phyloP scores from a whole-genome alignment of 2,888 invertebrate genomes.

The Blera fallax region DNA sequence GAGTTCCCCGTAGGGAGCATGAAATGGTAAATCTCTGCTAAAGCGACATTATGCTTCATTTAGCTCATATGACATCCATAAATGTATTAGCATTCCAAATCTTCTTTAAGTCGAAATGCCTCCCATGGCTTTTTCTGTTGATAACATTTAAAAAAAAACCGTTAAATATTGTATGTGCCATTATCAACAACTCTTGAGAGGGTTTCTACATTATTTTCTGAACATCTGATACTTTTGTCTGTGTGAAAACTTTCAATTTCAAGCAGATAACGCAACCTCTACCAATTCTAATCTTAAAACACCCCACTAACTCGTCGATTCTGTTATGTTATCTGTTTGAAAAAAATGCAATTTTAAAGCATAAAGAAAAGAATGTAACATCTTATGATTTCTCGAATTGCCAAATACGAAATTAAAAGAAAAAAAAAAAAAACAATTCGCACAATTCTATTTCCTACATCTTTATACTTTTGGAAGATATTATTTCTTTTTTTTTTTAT shows the following conservation, averaged over 20 bases:
- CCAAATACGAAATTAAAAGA: conserved; percentile 18
- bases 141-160: too few species aligned
- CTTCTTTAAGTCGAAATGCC: too few species aligned
- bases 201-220: not conserved
- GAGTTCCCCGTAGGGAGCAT: too few species aligned
- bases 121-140: too few species aligned
- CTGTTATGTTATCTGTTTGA: conserved; percentile 4
- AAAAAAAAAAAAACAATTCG: not conserved
- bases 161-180: not conserved
- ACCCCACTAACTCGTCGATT: not conserved
- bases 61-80: too few species aligned
- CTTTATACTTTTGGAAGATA: not conserved
- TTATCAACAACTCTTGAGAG: not conserved
- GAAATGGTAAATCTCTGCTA: too few species aligned
- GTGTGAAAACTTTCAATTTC: not conserved
- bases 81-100: too few species aligned
- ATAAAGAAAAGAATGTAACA: not conserved
- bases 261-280: not conserved
- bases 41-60: too few species aligned
- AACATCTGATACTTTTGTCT: not conserved
- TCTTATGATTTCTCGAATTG: conserved; percentile 42
- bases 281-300: not conserved
- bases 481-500: not conserved
- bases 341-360: not conserved
- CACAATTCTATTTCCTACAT: not conserved